Base-by-base conservation (phyloP, 2,888 invertebrate species). In the Anoncus sp. region DNA sequence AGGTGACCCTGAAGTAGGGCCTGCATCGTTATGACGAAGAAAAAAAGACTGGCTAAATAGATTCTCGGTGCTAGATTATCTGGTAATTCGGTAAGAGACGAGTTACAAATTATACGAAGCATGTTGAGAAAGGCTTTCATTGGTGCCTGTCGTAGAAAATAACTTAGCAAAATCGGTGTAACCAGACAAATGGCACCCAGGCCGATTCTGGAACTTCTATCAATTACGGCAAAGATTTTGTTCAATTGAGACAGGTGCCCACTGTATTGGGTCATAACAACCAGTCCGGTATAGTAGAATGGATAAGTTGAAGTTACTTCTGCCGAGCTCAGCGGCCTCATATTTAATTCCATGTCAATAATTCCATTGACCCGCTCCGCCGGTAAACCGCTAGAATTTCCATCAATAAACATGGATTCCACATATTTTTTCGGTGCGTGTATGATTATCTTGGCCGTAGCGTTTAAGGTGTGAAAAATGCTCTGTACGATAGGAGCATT, bases 21-120 rank as follows among this genome's bases (percentile, higher is more conserved):
- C n/a, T 55, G 55, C 7, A 67, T 43, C 12, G 55, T 67, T 14
- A 67, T 24, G 7, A 20, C 45, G 9, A 67, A 67, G 9, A 55
- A 3, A 27, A 67, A 55, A 2, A 67, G n/a, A 31, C 27, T 20
- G 20, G 27, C 31, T 27, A 67, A 14, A 27, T 43, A 67, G 7
- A 55, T 55, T 20, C 66, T 53, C 0, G 53, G 16, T 14, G 27
- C 27, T 27, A 40, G 53, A 24, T 53, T 24, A 0, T 2, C 12
- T 5, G 53, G 66, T 27, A 55, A n/a, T 12, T 20, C 40, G 7
- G 51, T 12, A 3, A 31, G 31, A 31, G 4, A 31, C 4, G 31
- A 31, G 31, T 31, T 31, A 7, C 31, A 31, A 31, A 31, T 31
- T 7, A 31, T 31, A 7, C 31, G 31, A 31, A 31, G 4, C 4